phyloP scores from a whole-genome alignment of 1,140 invertebrate species.

The Saccostrea echinata region DNA sequence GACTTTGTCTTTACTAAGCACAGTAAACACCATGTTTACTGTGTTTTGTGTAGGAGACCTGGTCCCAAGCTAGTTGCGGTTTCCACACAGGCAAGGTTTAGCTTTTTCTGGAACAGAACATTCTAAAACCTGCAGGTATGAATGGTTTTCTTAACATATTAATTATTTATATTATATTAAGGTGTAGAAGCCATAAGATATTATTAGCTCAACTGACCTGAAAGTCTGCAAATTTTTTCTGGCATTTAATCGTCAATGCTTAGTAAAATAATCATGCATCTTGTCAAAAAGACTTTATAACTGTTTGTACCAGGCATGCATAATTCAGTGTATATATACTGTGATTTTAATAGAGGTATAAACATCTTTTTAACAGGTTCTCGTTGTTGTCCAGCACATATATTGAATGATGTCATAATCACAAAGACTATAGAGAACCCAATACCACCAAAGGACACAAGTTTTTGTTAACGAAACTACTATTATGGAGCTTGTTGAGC shows the following conservation, averaged over 20 bases:
- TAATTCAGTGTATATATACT: no score
- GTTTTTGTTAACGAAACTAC: neutral
- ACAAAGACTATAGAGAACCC: neutral
- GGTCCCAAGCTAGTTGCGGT: neutral
- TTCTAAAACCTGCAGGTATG: neutral
- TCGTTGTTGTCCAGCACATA: constrained; percentile 26
- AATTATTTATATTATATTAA: neutral
- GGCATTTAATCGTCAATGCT: no score
- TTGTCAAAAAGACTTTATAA: no score
- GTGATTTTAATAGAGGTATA: no score
- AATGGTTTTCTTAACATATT: no score
- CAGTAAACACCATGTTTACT: neutral
- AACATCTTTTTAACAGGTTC: neutral
- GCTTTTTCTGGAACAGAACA: neutral
- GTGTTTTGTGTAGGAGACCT: neutral
- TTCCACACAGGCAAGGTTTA: neutral
- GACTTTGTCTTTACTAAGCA: neutral
- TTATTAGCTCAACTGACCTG: neutral
- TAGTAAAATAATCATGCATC: no score
- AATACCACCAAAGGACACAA: neutral
- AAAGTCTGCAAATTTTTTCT: neutral
- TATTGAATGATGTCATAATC: neutral
- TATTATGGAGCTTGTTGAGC: neutral
- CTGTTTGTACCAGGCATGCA: no score
- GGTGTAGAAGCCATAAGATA: neutral